Evolutionary conservation across 2,797 vertebrate genomes (phyloP).

Genomic region (Discoglossus pictus): DNA sequence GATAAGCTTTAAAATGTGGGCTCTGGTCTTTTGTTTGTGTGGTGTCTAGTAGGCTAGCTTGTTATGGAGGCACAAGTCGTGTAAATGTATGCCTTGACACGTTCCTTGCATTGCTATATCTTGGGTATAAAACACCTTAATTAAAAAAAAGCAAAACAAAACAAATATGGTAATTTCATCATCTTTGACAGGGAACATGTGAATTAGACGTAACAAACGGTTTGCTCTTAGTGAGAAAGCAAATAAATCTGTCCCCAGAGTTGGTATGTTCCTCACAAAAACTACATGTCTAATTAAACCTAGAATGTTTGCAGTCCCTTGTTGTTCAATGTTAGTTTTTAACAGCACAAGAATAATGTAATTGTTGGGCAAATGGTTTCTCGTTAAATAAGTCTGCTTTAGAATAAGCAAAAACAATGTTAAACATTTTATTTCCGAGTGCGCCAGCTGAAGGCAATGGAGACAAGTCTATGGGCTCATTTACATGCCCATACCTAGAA

Average conservation of each 20-base stretch:
- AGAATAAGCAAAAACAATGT: conserved; percentile 14
- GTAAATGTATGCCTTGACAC: conserved; percentile 21
- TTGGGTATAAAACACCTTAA: conserved; percentile 33
- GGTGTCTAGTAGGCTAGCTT: conserved; percentile 6
- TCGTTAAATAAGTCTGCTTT: conserved; percentile 13
- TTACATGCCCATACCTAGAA: conserved; percentile 16
- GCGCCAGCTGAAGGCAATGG: conserved; percentile 8
- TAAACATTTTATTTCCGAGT: conserved; percentile 18
- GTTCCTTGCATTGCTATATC: conserved; percentile 26
- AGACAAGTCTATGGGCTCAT: conserved; percentile 11
- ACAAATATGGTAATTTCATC: conserved; percentile 36
- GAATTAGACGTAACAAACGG: conserved; percentile 5
- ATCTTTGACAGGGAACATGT: conserved; percentile 26
- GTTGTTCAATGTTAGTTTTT: conserved; percentile 23
- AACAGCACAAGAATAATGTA: conserved; percentile 25
- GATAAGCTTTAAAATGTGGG: conserved; percentile 23
- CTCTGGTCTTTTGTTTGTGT: conserved; percentile 22
- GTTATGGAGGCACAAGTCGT: background rate
- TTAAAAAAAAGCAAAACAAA: conserved; percentile 19
- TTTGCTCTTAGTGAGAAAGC: conserved; percentile 19
- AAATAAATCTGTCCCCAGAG: conserved; percentile 32
- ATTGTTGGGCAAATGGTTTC: conserved; percentile 9
- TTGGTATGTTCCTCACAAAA: conserved; percentile 10
- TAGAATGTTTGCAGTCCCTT: conserved; percentile 3
- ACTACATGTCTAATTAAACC: conserved; percentile 28